Evolutionary conservation across 2,888 invertebrate species (phyloP).

Genomic region (Aethes cnicana): DNA sequence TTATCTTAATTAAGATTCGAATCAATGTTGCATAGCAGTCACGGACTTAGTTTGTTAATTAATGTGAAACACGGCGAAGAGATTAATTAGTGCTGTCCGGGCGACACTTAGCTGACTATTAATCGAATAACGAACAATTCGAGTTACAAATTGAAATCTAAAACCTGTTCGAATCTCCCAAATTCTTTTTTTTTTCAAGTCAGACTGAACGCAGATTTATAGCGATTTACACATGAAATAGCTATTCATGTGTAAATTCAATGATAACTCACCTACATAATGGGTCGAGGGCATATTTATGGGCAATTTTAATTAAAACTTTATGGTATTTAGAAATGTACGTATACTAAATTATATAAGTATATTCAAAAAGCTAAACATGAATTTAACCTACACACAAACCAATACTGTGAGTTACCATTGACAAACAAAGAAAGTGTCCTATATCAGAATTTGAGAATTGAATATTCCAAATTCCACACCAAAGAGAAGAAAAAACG

Average conservation of each 20-base stretch:
- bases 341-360: background rate
- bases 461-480: constrained; percentile 16
- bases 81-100: constrained; percentile 77
- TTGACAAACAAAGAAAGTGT: constrained; percentile 13
- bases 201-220: constrained; percentile 62
- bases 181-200: constrained; percentile 47
- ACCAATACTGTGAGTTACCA: background rate
- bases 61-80: constrained; percentile 64
- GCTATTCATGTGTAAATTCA: constrained; percentile 50
- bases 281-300: constrained; percentile 24
- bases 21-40: constrained; percentile 5
- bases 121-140: constrained; percentile 67
- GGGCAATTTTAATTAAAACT: constrained; percentile 22
- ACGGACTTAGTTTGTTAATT: constrained; percentile 54
- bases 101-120: constrained; percentile 69
- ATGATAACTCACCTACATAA: constrained; percentile 39
- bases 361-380: background rate
- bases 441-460: constrained; percentile 4
- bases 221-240: constrained; percentile 54
- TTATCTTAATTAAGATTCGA: constrained; percentile 22
- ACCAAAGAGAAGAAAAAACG: constrained; percentile 16
- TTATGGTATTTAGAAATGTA: background rate
- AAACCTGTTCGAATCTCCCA: constrained; percentile 57
- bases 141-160: constrained; percentile 66
- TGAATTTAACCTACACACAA: background rate